Percentiles rank a stretch among this genome's conserved stretches.
phyloP scores from a whole-genome alignment of 2,797 vertebrate species.

The Zenarchopterus dispar region DNA sequence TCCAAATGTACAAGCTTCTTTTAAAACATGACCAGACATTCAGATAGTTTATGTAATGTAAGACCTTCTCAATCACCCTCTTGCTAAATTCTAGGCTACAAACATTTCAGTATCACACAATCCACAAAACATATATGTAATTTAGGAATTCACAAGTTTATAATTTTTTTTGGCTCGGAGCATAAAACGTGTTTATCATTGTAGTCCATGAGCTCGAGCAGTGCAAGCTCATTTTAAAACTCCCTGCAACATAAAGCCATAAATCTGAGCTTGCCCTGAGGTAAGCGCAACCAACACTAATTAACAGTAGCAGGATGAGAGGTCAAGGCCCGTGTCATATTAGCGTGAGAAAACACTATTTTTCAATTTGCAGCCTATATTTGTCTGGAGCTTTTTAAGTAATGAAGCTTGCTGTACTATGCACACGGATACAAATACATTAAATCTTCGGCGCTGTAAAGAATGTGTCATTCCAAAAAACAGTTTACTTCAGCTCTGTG shows the following conservation, averaged over 20 bases:
- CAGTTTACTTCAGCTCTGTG: constrained; percentile 19
- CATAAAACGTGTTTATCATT: constrained; percentile 45
- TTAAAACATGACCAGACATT: constrained; percentile 20
- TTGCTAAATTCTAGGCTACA: background rate
- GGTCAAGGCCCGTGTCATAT: constrained; percentile 81
- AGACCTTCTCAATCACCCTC: too few species aligned
- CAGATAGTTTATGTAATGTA: too few species aligned
- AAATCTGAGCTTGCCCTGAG: constrained; percentile 82
- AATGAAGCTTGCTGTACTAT: constrained; percentile 48
- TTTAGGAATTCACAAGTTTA: constrained; percentile 2
- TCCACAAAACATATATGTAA: background rate
- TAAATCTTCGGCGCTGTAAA: constrained; percentile 19
- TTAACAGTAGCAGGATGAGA: constrained; percentile 79
- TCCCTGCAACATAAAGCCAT: constrained; percentile 75
- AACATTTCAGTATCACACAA: constrained; percentile 5
- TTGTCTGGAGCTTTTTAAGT: constrained; percentile 55
- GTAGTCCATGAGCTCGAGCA: constrained; percentile 38
- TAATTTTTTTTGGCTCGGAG: constrained; percentile 12
- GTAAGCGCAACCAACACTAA: constrained; percentile 79
- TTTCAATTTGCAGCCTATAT: constrained; percentile 73
- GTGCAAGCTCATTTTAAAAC: constrained; percentile 61
- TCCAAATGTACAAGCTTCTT: constrained; percentile 28
- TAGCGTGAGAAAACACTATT: constrained; percentile 82
- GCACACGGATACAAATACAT: constrained; percentile 43
- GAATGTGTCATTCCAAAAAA: constrained; percentile 14